Evolutionary conservation across 2,888 invertebrate genomes (phyloP), one percentile per base, ranked within the genome.

Genomic region (Volucella inanis): DNA sequence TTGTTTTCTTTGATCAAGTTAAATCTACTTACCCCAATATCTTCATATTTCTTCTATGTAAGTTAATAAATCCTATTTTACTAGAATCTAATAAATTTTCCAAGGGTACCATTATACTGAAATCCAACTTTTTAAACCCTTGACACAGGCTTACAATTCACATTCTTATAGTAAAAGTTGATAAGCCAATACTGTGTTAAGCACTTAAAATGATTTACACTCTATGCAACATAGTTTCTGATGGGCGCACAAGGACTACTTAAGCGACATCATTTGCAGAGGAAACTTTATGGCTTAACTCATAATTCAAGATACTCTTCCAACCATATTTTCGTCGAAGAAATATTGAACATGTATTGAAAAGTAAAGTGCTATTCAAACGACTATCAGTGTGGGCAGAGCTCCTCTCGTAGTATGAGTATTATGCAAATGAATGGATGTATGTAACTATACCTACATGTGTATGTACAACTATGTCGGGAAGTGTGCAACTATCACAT

Each of bases 271-370:
- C 38, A 18, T 39, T 70, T 18, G 11, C 15, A 54, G 22, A 8
- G 31, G 47, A 57, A 47, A 57, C 18, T 70, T 57, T 47, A 57
- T 38, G 47, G 55, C 47, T 70, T 39, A 31, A 6, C 52, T 43
- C 41, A 54, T 43, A 31, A 43, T 54, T 52, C 38, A 70, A 11
- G 14, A 47, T 54, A 15, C 45, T 31, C 22, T 31, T 11, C 14
- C n/a, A n/a, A 43, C 22, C 11, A 57, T 61, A 70, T 39, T 70
- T 57, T 47, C 11, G 31, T 11, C 15, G 4, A 57, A 47, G 38
- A 49, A 70, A 47, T 47, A 70, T 70, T 15, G 70, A 70, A 70
- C 47, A 47, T 70, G 12, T 18, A 70, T 57, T 57, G 47, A 45
- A 57, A 70, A 47, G 47, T 47, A 57, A 55, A 31, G 45, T 45